These are phyloP conservation scores for Ardeotis arabs DNA, from an alignment of 2,113 vertebrate genomes.

Conservation along the genomic window DNA sequence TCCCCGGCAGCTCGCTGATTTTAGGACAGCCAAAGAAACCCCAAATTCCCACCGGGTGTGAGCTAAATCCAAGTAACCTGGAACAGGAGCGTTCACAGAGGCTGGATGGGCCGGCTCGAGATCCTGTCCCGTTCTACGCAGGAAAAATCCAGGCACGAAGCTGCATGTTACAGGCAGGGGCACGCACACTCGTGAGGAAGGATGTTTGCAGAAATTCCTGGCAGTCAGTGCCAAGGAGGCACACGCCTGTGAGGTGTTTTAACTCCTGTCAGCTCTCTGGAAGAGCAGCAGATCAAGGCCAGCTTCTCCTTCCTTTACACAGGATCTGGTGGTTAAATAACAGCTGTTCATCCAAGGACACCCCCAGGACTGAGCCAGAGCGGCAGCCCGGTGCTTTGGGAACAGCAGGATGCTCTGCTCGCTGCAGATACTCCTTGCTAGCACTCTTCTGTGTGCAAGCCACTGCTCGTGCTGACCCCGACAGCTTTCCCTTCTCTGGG, in stretches of 20 bases:
- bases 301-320: neutral
- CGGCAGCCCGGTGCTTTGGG: neutral
- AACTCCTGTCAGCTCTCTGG: neutral
- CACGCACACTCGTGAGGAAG: fast-evolving
- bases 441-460: neutral
- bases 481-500: neutral
- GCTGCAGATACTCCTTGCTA: neutral
- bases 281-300: neutral
- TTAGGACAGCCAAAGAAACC: neutral
- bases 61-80: neutral
- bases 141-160: neutral
- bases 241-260: fast-evolving
- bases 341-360: neutral
- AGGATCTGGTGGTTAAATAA: neutral
- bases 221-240: neutral
- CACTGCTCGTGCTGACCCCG: neutral
- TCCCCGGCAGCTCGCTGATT: neutral
- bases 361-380: neutral
- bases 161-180: neutral
- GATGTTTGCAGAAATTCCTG: neutral
- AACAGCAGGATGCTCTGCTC: neutral
- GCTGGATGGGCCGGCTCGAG: neutral
- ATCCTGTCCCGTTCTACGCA: neutral
- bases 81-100: neutral
- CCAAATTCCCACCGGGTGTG: neutral